Evolutionary conservation across 2,113 vertebrate species (phyloP).

Genomic region (Antechinus stuartii): DNA sequence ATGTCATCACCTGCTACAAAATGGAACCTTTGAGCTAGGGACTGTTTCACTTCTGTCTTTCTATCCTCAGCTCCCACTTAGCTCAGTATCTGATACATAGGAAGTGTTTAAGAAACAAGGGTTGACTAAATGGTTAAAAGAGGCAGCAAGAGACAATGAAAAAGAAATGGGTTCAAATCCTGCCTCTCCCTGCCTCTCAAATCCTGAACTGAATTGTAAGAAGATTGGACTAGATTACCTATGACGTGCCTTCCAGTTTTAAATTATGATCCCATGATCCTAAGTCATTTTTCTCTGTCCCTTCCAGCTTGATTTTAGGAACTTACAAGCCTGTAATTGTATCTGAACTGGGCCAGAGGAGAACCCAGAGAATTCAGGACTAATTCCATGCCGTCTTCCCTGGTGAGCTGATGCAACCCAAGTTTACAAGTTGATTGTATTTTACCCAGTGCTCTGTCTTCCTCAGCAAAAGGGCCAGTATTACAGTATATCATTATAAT

Average conservation of each 20-base stretch:
- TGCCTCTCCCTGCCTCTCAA: not conserved
- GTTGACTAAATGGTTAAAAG: not conserved
- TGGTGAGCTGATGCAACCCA: not conserved
- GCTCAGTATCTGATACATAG: not conserved
- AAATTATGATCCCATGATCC: not conserved
- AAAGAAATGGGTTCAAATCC: not conserved
- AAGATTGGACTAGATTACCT: not conserved
- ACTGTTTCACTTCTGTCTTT: not conserved
- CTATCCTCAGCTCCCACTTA: not conserved
- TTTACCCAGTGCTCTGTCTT: slow-evolving; percentile 7
- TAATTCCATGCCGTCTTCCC: not conserved
- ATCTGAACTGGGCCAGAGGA: slow-evolving; percentile 8
- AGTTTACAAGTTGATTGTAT: not conserved
- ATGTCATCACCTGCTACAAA: not conserved
- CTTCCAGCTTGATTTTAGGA: not conserved
- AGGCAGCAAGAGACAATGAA: not conserved
- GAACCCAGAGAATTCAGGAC: not conserved
- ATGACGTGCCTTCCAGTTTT: not conserved
- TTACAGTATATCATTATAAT: not conserved
- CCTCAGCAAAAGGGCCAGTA: not conserved
- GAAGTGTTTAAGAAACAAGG: not conserved
- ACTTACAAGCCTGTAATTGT: not conserved
- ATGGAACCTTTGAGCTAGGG: not conserved
- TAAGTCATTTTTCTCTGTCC: not conserved
- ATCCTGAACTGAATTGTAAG: not conserved